phyloP scores from a whole-genome alignment of 1,140 invertebrate genomes.

The Penaeus indicus region DNA sequence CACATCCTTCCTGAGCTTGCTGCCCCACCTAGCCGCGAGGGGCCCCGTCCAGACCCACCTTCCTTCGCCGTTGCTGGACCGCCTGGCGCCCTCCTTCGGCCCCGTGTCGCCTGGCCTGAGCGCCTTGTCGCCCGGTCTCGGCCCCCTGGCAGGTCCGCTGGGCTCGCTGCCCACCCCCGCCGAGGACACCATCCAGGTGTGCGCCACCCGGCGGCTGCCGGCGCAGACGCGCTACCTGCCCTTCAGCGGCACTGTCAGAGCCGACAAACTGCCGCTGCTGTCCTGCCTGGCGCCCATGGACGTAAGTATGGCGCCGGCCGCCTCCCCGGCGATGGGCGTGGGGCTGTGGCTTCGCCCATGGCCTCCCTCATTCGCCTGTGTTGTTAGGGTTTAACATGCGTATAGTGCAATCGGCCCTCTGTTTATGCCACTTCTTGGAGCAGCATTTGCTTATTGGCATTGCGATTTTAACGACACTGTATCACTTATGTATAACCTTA shows the following conservation, averaged over 20 bases:
- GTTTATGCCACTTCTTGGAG: too few species aligned
- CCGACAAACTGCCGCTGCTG: constrained; percentile 90
- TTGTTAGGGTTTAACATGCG: neutral
- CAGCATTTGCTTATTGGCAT: too few species aligned
- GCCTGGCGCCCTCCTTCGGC: constrained; percentile 68
- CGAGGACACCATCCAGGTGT: constrained; percentile 78
- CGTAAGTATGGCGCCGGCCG: constrained; percentile 78
- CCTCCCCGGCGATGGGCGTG: neutral
- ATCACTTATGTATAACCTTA: neutral
- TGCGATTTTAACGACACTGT: too few species aligned
- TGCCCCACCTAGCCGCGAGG: constrained; percentile 44
- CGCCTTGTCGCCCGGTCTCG: constrained; percentile 32
- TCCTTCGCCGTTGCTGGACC: constrained; percentile 70
- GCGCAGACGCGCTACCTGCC: constrained; percentile 78
- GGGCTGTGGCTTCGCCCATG: neutral
- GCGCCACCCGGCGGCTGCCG: constrained; percentile 82
- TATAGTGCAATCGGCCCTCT: too few species aligned
- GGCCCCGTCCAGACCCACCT: neutral
- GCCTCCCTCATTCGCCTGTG: neutral
- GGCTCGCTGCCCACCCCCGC: constrained; percentile 71
- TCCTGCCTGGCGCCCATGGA: constrained; percentile 86
- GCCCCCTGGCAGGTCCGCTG: constrained; percentile 23
- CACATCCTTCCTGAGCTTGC: constrained; percentile 40
- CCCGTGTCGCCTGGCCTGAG: constrained; percentile 19
- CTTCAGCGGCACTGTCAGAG: constrained; percentile 90